phyloP scores from a whole-genome alignment of 2,888 invertebrate genomes.

The Thalpophila matura region DNA sequence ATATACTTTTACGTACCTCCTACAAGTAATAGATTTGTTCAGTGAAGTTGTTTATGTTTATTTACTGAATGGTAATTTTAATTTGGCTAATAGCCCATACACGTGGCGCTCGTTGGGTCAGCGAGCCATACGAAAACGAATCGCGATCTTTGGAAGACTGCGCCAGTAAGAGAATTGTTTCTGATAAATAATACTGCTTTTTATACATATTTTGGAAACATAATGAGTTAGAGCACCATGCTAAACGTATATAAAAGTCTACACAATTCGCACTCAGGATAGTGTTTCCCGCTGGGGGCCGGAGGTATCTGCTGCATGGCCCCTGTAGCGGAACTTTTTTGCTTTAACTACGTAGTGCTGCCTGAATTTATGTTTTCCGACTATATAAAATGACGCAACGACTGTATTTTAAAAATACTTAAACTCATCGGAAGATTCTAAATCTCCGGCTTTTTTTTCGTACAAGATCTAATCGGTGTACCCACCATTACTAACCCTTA shows the following conservation, averaged over 20 bases:
- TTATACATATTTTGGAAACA: conserved; percentile 70
- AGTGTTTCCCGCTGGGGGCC: conserved; percentile 46
- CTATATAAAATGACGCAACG: conserved; percentile 76
- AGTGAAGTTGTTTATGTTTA: conserved; percentile 39
- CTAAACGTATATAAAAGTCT: conserved; percentile 81
- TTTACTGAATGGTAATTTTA: conserved; percentile 33
- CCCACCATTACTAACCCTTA: conserved; percentile 82
- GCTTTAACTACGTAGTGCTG: conserved; percentile 72
- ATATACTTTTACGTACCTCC: conserved; percentile 53
- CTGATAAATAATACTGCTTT: conserved; percentile 85
- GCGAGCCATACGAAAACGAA: conserved; percentile 52
- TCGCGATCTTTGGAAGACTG: conserved; percentile 86
- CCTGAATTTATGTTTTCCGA: conserved; percentile 74
- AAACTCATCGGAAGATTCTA: conserved; percentile 85
- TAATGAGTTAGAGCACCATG: conserved; percentile 86
- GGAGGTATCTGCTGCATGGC: conserved; percentile 48
- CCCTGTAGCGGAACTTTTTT: conserved; percentile 62
- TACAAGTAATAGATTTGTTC: conserved; percentile 53
- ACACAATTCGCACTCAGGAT: conserved; percentile 67
- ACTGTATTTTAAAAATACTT: conserved; percentile 89
- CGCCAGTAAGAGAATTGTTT: conserved; percentile 79
- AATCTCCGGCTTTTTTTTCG: conserved; percentile 84
- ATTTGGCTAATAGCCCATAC: conserved; percentile 46
- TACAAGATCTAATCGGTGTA: conserved; percentile 83
- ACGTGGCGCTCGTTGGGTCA: conserved; percentile 47